Evolutionary conservation across 1,140 invertebrate species (phyloP), one percentile per base, ranked within the genome.

Genomic region (Drosophila nigromelanica): DNA sequence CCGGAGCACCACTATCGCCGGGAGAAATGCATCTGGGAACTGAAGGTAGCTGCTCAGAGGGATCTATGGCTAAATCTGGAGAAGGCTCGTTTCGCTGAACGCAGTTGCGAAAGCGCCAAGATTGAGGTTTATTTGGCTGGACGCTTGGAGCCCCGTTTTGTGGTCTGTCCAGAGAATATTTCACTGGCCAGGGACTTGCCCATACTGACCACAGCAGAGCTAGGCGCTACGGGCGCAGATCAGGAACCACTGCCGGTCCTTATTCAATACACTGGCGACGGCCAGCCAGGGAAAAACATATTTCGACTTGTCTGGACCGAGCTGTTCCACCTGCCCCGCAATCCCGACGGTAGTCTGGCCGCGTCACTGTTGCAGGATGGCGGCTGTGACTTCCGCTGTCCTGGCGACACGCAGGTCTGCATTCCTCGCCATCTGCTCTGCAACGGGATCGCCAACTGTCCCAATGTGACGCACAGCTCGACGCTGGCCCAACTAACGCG

Each of bases 231-330:
- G 61, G 94, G 94, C 71, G 93, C 93, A 4, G 92, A 94, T 76
- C 93, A 94, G 73, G 93, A 94, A 66, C 94, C 94, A 1, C 89
- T 93, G 61, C 92, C 93, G 1, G 92, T 93, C 27, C 95, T 96
- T 50, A 95, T 95, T 1, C 95, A 95, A 0, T 94, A 95, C 12
- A 95, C 95, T 40, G 96, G 96, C 0, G 91, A 92, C 47, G 91
- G 89, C 0, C 91, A 91, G 40, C 95, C 96, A 0, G 95, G 96
- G 0, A 93, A 96, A 59, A 95, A 96, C 1, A 95, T 96, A 1
- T 97, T 98, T 82, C 96, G 97, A 91, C 95, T 98, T 27, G 96
- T 96, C 3, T 98, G 97, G 97, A 97, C 96, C 3, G 97, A 97
- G 80, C 92, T 98, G n/a, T 97, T 95, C 82, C 96, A 97, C 90